phyloP scores from a whole-genome alignment of 2,888 invertebrate genomes.

The Notodonta ziczac region DNA sequence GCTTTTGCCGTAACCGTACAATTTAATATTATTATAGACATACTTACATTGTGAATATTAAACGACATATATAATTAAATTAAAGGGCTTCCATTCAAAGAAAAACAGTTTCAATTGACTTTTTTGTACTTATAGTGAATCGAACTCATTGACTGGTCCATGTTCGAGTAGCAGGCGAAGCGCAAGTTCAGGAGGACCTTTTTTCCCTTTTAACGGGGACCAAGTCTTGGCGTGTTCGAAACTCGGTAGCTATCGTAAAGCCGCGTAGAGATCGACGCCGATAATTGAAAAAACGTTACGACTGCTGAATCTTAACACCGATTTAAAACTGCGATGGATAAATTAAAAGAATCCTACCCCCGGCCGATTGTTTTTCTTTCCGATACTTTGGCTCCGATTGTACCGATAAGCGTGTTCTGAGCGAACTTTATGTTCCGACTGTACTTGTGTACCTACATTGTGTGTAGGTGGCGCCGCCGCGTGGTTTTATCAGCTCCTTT shows the following conservation, averaged over 20 bases:
- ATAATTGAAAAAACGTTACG: slow-evolving; percentile 79
- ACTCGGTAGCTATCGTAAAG: slow-evolving; percentile 73
- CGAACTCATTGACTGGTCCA: slow-evolving; percentile 46
- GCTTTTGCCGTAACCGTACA: too few relatives aligned
- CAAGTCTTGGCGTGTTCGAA: slow-evolving; percentile 57
- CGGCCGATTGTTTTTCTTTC: slow-evolving; percentile 71
- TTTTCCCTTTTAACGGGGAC: slow-evolving; percentile 42
- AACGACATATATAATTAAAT: not conserved
- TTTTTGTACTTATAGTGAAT: slow-evolving; percentile 30
- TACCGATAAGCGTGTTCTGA: slow-evolving; percentile 72
- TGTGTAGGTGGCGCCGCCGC: slow-evolving; percentile 64
- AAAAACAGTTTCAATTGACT: slow-evolving; percentile 23
- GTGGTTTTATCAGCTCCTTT: slow-evolving; percentile 54
- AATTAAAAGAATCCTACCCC: slow-evolving; percentile 77
- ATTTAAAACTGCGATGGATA: slow-evolving; percentile 80
- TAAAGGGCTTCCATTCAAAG: slow-evolving; percentile 6
- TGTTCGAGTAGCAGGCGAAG: slow-evolving; percentile 37
- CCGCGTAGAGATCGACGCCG: slow-evolving; percentile 72
- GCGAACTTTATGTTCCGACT: slow-evolving; percentile 73
- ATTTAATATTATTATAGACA: not conserved
- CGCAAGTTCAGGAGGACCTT: slow-evolving; percentile 47
- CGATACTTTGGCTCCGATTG: slow-evolving; percentile 66
- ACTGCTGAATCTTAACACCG: slow-evolving; percentile 79
- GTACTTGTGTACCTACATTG: slow-evolving; percentile 59
- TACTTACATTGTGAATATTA: not conserved